Percentiles rank a stretch among this genome's conserved stretches.
phyloP scores from a whole-genome alignment of 2,888 invertebrate species.

The Matsumyia berberina region DNA sequence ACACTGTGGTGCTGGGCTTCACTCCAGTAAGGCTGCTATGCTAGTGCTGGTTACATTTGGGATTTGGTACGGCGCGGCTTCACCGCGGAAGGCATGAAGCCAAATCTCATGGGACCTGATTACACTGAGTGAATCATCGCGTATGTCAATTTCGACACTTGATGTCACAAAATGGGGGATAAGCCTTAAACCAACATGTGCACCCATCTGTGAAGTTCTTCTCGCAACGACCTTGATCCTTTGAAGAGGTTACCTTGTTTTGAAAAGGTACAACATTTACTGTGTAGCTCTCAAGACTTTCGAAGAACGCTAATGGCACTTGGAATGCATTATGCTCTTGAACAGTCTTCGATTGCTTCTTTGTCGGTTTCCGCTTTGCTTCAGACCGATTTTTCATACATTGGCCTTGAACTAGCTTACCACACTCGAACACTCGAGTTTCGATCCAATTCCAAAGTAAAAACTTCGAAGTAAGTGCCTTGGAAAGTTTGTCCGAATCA shows the following conservation, averaged over 20 bases:
- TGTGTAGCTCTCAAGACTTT: not conserved
- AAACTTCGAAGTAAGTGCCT: constrained; percentile 35
- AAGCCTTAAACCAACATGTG: not conserved
- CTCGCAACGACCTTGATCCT: constrained; percentile 44
- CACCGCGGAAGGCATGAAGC: constrained; percentile 9
- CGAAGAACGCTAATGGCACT: constrained; percentile 10
- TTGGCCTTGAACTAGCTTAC: no score
- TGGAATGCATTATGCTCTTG: constrained; percentile 4
- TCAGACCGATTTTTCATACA: not conserved
- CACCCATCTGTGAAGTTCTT: no score
- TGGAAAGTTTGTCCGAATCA: not conserved
- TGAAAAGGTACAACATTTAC: not conserved
- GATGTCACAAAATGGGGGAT: constrained; percentile 28
- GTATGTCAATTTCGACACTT: constrained; percentile 43
- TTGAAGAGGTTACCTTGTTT: constrained; percentile 1
- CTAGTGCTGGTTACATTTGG: constrained; percentile 25
- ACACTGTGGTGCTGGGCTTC: constrained; percentile 54
- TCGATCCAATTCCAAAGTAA: constrained; percentile 2
- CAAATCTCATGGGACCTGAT: constrained; percentile 22
- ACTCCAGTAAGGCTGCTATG: not conserved
- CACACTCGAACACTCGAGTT: not conserved
- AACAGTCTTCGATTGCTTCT: not conserved
- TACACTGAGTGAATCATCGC: constrained; percentile 41
- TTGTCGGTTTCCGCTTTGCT: not conserved
- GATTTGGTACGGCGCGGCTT: constrained; percentile 20